Evolutionary conservation across 1,140 invertebrate genomes (phyloP).

Genomic region (Macrosteles quadrilineatus): DNA sequence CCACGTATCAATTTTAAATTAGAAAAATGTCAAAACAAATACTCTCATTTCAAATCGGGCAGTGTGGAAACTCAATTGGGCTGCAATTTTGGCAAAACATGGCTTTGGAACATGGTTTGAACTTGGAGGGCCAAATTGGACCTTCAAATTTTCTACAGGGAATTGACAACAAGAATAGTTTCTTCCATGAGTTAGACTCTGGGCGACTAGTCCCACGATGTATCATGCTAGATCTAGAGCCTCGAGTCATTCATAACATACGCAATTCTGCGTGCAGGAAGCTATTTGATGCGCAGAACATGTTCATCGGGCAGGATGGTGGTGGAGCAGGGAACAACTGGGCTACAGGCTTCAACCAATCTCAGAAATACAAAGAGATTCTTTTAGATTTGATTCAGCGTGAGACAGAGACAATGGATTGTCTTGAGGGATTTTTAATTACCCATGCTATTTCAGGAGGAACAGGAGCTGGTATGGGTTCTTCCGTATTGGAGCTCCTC

Average conservation of each 20-base stretch:
- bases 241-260: slow-evolving; percentile 4
- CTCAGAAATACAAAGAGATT: neutral
- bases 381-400: neutral
- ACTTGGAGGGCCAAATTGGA: neutral
- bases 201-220: neutral
- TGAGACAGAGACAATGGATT: slow-evolving; percentile 18
- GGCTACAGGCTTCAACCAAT: slow-evolving; percentile 1
- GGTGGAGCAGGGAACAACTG: slow-evolving; percentile 28
- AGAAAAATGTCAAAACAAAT: slow-evolving; percentile 5
- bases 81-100: slow-evolving; percentile 22
- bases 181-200: slow-evolving; percentile 11
- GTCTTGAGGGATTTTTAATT: neutral
- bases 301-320: slow-evolving; percentile 11
- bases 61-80: slow-evolving; percentile 17
- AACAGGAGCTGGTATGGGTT: slow-evolving; percentile 19
- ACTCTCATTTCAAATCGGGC: slow-evolving; percentile 15
- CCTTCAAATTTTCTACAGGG: neutral
- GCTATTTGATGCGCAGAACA: slow-evolving; percentile 6
- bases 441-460: slow-evolving; percentile 21
- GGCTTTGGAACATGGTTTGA: neutral
- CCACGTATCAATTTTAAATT: no score
- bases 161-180: slow-evolving; percentile 11
- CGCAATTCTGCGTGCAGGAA: neutral
- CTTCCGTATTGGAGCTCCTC: slow-evolving; percentile 5
- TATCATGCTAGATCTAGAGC: slow-evolving; percentile 21